phyloP scores from a whole-genome alignment of 1,140 invertebrate species.

The Drosophila lini region DNA sequence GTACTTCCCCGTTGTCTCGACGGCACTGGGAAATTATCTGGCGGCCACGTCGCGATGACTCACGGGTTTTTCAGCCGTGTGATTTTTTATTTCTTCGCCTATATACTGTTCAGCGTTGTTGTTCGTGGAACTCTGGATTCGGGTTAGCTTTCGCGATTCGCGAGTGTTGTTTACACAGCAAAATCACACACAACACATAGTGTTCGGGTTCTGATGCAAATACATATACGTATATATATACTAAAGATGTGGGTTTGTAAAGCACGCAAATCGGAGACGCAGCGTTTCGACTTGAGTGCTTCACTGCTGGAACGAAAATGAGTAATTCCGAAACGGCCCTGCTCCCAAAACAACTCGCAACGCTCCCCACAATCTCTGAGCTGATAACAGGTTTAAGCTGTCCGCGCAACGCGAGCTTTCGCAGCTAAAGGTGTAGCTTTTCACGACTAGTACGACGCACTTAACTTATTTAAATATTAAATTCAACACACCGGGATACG shows the following conservation, averaged over 20 bases:
- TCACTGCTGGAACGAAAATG: constrained; percentile 33
- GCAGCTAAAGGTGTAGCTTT: constrained; percentile 19
- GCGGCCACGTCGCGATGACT: constrained; percentile 63
- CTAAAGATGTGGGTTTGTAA: background rate
- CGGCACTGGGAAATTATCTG: constrained; percentile 42
- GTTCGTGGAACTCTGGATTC: constrained; percentile 24
- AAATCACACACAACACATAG: constrained; percentile 34
- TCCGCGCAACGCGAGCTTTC: constrained; percentile 41
- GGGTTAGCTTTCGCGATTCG: constrained; percentile 15
- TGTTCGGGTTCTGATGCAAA: constrained; percentile 4
- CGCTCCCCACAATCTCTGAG: constrained; percentile 7
- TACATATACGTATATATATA: constrained; percentile 2
- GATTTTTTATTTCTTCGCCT: constrained; percentile 47
- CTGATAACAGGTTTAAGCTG: constrained; percentile 77
- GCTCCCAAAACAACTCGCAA: constrained; percentile 38
- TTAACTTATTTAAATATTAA: constrained; percentile 28
- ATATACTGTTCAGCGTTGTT: constrained; percentile 18
- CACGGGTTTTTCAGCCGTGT: constrained; percentile 74
- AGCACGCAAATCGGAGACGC: background rate
- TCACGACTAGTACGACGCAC: constrained; percentile 5
- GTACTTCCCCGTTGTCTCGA: constrained; percentile 71
- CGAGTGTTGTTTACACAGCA: constrained; percentile 53
- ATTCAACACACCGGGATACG: constrained; percentile 25
- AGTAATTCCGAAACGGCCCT: constrained; percentile 9
- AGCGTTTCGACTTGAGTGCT: constrained; percentile 37